Conservation (phyloP, 2,888 invertebrate species). For the Hypomecis atomaria region DNA sequence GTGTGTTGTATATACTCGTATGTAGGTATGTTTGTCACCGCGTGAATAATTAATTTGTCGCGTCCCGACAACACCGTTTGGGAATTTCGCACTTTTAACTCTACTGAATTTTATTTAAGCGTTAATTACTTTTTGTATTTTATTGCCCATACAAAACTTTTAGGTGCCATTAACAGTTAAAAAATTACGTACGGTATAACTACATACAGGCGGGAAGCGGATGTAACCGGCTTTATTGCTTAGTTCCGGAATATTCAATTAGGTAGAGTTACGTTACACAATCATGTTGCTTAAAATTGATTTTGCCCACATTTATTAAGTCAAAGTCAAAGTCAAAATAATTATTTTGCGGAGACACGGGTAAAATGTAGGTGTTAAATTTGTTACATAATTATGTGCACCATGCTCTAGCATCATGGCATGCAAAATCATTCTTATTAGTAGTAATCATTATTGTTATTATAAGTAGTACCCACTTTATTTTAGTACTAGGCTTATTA, state of each 20-base stretch:
- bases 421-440: too few species aligned
- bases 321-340: too few species aligned
- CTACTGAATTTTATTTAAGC: constrained; percentile 25
- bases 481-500: too few species aligned
- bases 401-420: too few species aligned
- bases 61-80: constrained; percentile 16
- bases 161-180: constrained; percentile 13
- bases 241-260: not conserved
- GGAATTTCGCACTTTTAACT: constrained; percentile 24
- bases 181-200: constrained; percentile 2
- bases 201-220: not conserved
- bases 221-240: not conserved
- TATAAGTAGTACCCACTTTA: too few species aligned
- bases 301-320: too few species aligned
- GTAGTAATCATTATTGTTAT: too few species aligned
- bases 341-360: too few species aligned
- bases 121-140: constrained; percentile 36
- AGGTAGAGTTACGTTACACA: not conserved
- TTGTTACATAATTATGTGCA: too few species aligned
- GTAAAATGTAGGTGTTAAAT: too few species aligned
- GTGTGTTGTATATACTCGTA: not conserved
- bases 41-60: constrained; percentile 34
- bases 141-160: constrained; percentile 32
- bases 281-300: too few species aligned
- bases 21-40: constrained; percentile 13